Evolutionary conservation across 1,140 invertebrate species (phyloP), one percentile per base, ranked within the genome.

Genomic region (Lucilia cuprina): DNA sequence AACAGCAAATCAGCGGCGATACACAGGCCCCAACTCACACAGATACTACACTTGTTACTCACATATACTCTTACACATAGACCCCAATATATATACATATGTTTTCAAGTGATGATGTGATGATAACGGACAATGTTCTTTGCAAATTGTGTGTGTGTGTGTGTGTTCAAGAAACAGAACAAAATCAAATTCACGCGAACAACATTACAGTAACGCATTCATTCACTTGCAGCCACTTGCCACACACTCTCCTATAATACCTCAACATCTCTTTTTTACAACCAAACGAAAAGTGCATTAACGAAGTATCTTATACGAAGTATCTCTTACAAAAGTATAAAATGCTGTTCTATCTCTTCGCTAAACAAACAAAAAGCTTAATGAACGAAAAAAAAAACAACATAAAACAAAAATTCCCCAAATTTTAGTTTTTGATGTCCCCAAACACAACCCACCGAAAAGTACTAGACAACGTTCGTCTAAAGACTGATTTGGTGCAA

Each of bases 401-500:
- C n/a, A 19, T 47, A 41, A 41, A 14, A 41, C 4, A 80, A 80
- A 30, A 30, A 30, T 30, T 30, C 25, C 25, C 25, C 25, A 30
- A 30, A 30, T 30, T 2, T 30, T 30, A 30, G 25, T 30, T 30
- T 30, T 30, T 30, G 25, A 3, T 30, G 25, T 30, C 25, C 25
- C 1, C 1, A 30, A 30, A 30, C 25, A 30, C 25, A 30, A 80
- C 77, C 77, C 77, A 80, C 77, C 77, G 77, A 49, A 50, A 80
- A 80, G 77, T 49, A 14, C 74, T 77, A n/a, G 77, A 21, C 77
- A 12, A 80, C 77, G 41, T 41, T 25, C 77, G 77, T 49, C 77
- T 49, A 49, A 5, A 80, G 77, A 80, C 77, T 80, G 77, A 80
- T 41, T 80, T 49, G 77, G 25, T 80, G 77, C 77, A 80, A 80